Evolutionary conservation across 2,888 invertebrate species (phyloP).

Genomic region (Priocnemis perturbator): DNA sequence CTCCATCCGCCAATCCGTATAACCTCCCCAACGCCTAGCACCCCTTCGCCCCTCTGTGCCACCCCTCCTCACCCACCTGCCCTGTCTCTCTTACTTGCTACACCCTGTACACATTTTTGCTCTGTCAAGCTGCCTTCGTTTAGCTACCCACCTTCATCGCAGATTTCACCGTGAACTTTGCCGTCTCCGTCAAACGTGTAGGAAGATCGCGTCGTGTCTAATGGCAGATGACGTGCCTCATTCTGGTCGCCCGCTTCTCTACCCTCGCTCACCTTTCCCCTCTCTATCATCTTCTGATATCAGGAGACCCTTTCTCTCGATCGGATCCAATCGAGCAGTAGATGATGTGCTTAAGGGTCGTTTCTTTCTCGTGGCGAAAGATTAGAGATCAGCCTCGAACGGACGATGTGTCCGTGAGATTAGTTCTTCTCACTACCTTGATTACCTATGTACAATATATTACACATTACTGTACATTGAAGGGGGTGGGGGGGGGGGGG

Average conservation of each 20-base stretch:
- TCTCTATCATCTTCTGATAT: slow-evolving; percentile 5
- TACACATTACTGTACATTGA: slow-evolving; percentile 12
- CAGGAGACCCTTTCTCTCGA: slow-evolving; percentile 26
- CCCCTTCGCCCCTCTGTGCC: slow-evolving; percentile 7
- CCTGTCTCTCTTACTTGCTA: neutral
- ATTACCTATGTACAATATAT: slow-evolving; percentile 32
- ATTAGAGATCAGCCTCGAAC: slow-evolving; percentile 39
- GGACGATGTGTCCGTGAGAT: slow-evolving; percentile 46
- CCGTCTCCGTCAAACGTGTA: slow-evolving; percentile 17
- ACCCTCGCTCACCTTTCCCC: slow-evolving; percentile 5
- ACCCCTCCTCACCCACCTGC: slow-evolving; percentile 10
- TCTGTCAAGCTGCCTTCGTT: neutral
- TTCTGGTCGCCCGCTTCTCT: slow-evolving; percentile 16
- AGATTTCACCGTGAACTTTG: slow-evolving; percentile 19
- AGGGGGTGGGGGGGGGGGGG: no score
- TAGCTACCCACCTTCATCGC: slow-evolving; percentile 23
- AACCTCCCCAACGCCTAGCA: slow-evolving; percentile 19
- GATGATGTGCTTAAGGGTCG: slow-evolving; percentile 57
- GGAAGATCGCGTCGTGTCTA: slow-evolving; percentile 58
- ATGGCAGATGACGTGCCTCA: slow-evolving; percentile 54
- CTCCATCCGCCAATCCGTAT: slow-evolving; percentile 37
- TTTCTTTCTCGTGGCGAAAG: slow-evolving; percentile 41
- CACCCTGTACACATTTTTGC: slow-evolving; percentile 3
- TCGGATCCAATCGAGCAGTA: slow-evolving; percentile 39
- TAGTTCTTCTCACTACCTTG: slow-evolving; percentile 42